Conservation (phyloP, 2,113 vertebrate genomes). For the Sinocyclocheilus anshuiensis region DNA sequence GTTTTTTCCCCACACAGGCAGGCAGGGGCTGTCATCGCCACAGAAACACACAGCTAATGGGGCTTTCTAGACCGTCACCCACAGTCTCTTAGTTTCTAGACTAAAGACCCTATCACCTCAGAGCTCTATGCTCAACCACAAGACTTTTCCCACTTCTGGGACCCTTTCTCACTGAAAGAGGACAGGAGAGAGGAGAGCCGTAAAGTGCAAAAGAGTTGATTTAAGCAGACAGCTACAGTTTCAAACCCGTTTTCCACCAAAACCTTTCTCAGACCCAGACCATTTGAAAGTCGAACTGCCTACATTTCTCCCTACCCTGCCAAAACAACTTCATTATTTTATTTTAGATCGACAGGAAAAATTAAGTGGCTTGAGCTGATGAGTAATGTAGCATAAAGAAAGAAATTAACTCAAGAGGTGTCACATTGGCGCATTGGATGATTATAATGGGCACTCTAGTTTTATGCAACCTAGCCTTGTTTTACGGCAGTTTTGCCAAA, state of each 20-base stretch:
- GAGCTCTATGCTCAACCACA: not conserved
- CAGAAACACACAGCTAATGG: slow-evolving; percentile 76
- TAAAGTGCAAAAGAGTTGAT: not conserved
- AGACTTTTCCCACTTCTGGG: not conserved
- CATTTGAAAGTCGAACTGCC: not conserved
- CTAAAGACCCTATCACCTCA: slow-evolving; percentile 34
- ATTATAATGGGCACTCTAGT: not conserved
- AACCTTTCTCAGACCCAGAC: not conserved
- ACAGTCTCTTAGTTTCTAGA: slow-evolving; percentile 34
- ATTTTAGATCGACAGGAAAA: no score
- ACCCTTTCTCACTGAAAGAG: not conserved
- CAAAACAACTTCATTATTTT: not conserved
- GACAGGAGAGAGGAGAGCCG: not conserved
- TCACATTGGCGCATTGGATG: not conserved
- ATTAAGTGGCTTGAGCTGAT: no score
- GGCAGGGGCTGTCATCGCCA: slow-evolving; percentile 72
- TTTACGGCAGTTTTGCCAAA: not conserved
- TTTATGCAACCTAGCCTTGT: not conserved
- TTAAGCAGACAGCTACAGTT: not conserved
- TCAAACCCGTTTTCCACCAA: not conserved
- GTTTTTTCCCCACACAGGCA: not conserved
- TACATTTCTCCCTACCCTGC: not conserved
- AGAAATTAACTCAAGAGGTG: not conserved
- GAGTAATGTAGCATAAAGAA: not conserved
- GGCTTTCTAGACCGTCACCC: slow-evolving; percentile 70